A percentile compares a stretch with the other conserved stretches of the same genome.
Conservation (phyloP, 2,888 invertebrate species). For the Oeneis ivallda region DNA sequence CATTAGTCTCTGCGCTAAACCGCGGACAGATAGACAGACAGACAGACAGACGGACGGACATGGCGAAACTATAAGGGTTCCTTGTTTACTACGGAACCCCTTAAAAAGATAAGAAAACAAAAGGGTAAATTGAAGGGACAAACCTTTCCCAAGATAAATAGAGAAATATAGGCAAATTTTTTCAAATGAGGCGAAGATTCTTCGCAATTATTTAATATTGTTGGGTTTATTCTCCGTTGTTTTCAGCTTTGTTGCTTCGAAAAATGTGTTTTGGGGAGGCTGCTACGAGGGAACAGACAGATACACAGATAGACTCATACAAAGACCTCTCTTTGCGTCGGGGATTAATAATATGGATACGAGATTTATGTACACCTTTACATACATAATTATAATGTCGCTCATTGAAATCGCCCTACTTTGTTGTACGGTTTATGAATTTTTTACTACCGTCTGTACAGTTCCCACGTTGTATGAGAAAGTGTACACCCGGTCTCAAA, state of each 20-base stretch:
- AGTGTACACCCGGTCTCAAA: conserved; percentile 11
- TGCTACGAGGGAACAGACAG: no score
- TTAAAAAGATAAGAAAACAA: neutral
- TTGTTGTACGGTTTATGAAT: conserved; percentile 6
- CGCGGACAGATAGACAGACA: no score
- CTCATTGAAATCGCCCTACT: neutral
- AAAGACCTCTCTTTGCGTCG: no score
- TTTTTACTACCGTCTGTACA: conserved; percentile 22
- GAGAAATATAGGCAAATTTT: conserved; percentile 1
- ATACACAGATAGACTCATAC: no score
- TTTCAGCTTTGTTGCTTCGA: neutral
- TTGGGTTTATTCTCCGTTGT: neutral
- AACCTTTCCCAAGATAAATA: neutral
- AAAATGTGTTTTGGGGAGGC: no score
- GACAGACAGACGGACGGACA: no score
- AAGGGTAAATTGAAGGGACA: neutral
- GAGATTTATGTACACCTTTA: no score
- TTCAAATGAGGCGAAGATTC: neutral
- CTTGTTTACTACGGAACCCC: no score
- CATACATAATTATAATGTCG: no score
- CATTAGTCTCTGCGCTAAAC: no score
- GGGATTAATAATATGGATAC: no score
- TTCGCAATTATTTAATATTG: conserved; percentile 1
- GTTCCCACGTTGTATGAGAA: conserved; percentile 17
- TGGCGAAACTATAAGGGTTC: no score